Conservation (phyloP, 2,888 invertebrate species). For the Trachelus troglodyta region DNA sequence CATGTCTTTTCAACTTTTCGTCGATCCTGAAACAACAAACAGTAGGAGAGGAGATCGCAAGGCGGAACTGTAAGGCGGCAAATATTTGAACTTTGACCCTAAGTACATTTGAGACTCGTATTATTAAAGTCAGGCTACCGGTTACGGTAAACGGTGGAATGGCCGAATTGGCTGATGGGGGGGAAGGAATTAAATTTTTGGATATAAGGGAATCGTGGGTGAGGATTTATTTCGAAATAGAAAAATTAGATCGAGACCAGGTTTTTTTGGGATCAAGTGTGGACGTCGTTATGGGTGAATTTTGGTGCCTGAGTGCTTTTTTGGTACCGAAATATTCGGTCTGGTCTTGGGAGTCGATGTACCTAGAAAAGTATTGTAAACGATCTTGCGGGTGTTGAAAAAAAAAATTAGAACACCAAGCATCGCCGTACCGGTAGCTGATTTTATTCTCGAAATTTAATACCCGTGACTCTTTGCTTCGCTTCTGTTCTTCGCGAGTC, state of each 20-base stretch:
- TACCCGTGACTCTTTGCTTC: background rate
- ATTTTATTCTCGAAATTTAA: slow-evolving; percentile 19
- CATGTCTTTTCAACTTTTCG: background rate
- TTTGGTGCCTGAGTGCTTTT: no score
- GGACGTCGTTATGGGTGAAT: background rate
- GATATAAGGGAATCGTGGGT: background rate
- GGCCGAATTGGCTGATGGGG: background rate
- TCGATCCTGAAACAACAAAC: background rate
- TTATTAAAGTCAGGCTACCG: background rate
- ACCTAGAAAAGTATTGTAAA: slow-evolving; percentile 1
- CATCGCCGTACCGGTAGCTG: slow-evolving; percentile 5
- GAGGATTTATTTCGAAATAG: background rate
- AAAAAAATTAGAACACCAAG: background rate
- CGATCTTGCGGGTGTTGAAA: background rate
- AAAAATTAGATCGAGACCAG: background rate
- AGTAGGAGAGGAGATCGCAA: background rate
- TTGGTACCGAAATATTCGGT: background rate
- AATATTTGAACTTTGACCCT: background rate
- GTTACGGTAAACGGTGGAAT: background rate
- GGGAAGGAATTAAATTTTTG: background rate
- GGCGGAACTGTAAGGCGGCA: background rate
- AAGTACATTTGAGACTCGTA: background rate
- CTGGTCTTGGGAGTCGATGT: background rate
- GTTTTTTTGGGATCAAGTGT: background rate
- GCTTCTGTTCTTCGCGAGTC: background rate